Evolutionary conservation across 92 coral and sea anemone species (phyloP), one percentile per base, ranked within the genome.

Genomic region (Porites divaricata): DNA sequence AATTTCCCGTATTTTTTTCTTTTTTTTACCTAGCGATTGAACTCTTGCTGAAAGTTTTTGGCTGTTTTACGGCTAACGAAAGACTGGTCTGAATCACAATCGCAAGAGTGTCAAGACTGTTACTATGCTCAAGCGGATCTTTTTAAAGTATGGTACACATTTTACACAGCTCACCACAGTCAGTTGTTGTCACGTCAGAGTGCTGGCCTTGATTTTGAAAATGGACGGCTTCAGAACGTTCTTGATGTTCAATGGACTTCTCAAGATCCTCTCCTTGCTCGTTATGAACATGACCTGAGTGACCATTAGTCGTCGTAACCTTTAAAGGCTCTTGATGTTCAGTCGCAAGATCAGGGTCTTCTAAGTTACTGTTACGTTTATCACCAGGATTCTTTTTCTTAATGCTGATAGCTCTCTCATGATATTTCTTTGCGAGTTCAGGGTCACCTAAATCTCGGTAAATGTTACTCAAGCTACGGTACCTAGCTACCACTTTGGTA

Each of bases 41-140:
- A n/a, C n/a, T n/a, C n/a, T n/a, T n/a, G n/a, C n/a, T n/a, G n/a
- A n/a, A n/a, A n/a, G n/a, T n/a, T n/a, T n/a, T n/a, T n/a, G n/a
- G n/a, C n/a, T n/a, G n/a, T n/a, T n/a, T n/a, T n/a, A n/a, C n/a
- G n/a, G n/a, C n/a, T n/a, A n/a, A n/a, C n/a, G n/a, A n/a, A n/a
- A n/a, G n/a, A n/a, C n/a, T n/a, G n/a, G n/a, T n/a, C n/a, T 26
- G 28, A 26, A 26, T 26, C 1, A 26, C 28, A 26, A 26, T 26
- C 28, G 28, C 28, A 26, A 26, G 28, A 26, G 1, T 63, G 45
- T 54, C 41, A 21, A 49, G 2, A 23, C 45, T 49, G 45, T 61
- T 86, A 19, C 79, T 80, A 21, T 78, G 57, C 67, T 48, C 53
- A 63, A 78, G 0, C 28, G 1, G 28, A 67, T 86, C 20, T n/a